Base-by-base conservation (phyloP, 1,140 invertebrate genomes). In the Zaprionus taronus region DNA sequence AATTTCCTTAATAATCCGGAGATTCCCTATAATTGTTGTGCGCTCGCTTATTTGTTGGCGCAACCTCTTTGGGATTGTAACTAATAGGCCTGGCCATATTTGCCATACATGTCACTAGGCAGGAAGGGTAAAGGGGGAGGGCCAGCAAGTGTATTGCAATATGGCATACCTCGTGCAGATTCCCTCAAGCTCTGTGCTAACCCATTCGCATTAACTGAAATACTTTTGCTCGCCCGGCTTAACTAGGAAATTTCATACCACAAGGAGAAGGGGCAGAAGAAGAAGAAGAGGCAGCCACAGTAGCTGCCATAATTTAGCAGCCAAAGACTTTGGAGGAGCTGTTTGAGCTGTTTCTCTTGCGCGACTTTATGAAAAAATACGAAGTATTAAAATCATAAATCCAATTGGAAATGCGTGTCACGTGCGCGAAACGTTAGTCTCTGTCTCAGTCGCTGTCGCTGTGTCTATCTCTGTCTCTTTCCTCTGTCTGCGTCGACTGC, bases 381-480 rank as follows among this genome's bases (percentile, higher is more conserved):
- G 84, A 87, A 87, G 84, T 87, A 87, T 87, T 87, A 87, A 87
- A 87, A 89, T 87, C 84, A 87, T 87, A 87, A 87, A 87, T 87
- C 84, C 77, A 83, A 87, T 87, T 87, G 84, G 79, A 84, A 87
- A 87, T 87, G 84, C 84, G 81, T 79, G 84, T 87, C 84, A 87
- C 84, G 84, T 87, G 84, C 84, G 75, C 66, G 68, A 72, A 87
- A 83, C 84, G 84, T 87, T 87, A 87, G 84, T 87, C 84, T 87
- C 84, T 76, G 73, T 76, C 68, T 71, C 83, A 78, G 82, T 82
- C 75, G 71, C 80, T 56, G 73, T 28, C 77, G 58, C 64, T 36
- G 75, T n/a, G 5, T 17, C 47, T 20, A 6, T 20, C 17, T 7
- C 44, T 22, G 20, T 51, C 47, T 20, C 47, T 12, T 20, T 51